Evolutionary conservation across 2,113 vertebrate species (phyloP).

Genomic region (Pseudopipra pipra): DNA sequence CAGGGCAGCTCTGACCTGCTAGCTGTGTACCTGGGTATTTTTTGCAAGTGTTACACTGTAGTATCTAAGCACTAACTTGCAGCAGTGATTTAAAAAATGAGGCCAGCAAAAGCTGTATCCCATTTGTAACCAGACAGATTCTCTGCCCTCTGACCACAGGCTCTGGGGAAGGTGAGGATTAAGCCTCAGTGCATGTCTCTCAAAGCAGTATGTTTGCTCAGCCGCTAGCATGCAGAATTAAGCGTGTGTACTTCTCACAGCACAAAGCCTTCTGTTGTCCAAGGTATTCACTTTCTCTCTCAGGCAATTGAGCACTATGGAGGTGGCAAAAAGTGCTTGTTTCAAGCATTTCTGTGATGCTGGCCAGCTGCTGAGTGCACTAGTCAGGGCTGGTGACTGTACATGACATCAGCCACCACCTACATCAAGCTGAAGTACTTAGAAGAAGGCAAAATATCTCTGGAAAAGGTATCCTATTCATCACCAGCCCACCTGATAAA

Average conservation of each 20-base stretch:
- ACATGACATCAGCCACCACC: neutral
- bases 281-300: neutral
- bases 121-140: neutral
- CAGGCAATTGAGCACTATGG: neutral
- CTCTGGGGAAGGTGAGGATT: neutral
- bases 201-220: neutral
- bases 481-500: neutral
- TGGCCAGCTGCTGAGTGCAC: neutral
- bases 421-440: neutral
- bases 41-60: neutral
- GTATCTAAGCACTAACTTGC: neutral
- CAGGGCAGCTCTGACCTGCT: neutral
- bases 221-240: neutral
- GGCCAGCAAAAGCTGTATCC: neutral
- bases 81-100: neutral
- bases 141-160: neutral
- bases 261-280: neutral
- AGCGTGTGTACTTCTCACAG: neutral
- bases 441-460: neutral
- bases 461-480: neutral
- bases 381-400: neutral
- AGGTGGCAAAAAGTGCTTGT: neutral
- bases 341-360: neutral
- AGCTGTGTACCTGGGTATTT: neutral
- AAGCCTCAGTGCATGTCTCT: neutral